phyloP scores from a whole-genome alignment of 2,113 vertebrate genomes.

The Canis aureus region DNA sequence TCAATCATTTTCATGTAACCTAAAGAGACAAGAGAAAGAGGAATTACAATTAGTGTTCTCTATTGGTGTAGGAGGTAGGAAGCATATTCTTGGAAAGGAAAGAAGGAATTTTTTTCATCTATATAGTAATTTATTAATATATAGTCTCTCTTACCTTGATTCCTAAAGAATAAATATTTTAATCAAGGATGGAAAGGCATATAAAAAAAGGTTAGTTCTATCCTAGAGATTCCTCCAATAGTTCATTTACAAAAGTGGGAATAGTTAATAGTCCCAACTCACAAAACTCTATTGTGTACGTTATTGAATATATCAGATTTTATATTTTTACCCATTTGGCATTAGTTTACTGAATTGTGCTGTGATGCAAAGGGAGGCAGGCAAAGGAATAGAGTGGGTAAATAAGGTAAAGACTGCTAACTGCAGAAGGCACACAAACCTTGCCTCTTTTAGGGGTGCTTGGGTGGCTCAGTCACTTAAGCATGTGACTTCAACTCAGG shows the following conservation, averaged over 20 bases:
- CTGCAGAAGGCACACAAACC: neutral
- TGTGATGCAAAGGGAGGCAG: neutral
- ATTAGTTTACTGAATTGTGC: neutral
- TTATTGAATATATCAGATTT: neutral
- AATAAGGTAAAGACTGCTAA: neutral
- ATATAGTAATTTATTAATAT: slow-evolving; percentile 1
- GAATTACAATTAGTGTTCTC: neutral
- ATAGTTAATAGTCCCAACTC: neutral
- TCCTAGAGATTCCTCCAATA: neutral
- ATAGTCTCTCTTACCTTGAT: neutral
- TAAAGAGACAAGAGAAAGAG: neutral
- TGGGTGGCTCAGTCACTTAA: neutral
- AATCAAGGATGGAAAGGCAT: neutral
- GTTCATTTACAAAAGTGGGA: neutral
- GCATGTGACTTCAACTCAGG: neutral
- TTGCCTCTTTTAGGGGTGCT: neutral
- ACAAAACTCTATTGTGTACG: neutral
- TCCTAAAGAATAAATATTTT: neutral
- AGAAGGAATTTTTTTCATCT: neutral
- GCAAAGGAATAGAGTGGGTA: neutral
- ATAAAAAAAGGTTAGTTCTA: neutral
- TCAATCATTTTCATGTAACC: neutral
- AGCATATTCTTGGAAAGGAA: neutral
- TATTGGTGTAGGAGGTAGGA: neutral
- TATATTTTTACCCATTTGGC: neutral